Evolutionary conservation across 2,113 vertebrate genomes (phyloP), one percentile per base, ranked within the genome.

Genomic region (Pachycephala philippinensis): DNA sequence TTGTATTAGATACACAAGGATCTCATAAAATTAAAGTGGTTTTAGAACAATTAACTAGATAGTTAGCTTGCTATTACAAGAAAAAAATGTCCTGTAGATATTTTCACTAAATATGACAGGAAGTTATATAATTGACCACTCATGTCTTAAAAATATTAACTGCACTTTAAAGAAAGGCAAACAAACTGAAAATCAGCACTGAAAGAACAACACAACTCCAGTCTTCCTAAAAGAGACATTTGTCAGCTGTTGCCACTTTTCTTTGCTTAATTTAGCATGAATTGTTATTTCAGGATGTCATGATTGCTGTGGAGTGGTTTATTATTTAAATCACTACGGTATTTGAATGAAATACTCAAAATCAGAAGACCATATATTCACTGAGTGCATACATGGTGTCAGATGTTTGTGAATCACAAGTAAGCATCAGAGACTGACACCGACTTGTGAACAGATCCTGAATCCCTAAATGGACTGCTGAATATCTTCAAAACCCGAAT

Each of bases 211-310:
- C 31, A 86, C 52, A 93, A 93, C 61, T 89, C n/a, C 37, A 75
- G 28, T 54, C 69, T 89, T 68, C 40, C 89, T 75, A 84, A 94
- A 90, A 78, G 88, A 90, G 83, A 94, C 65, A 91, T 90, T 95
- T 96, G 92, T 96, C 96, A 97, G 96, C 93, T 97, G 96, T 53
- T 71, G 15, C 83, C 93, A 93, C 95, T 97, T 96, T 95, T 88
- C 89, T 80, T 44, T 76, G 72, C 96, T 76, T 90, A 92, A 96
- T 97, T 95, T 97, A 97, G 96, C 86, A 90, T 4, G 1, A 91
- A 95, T 94, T 92, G 88, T 93, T 96, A 96, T 97, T 95, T 92
- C 93, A 95, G 95, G 90, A 90, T 94, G 90, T 79, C 90, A 64
- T 93, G 89, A 97, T 96, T 97, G 80, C 96, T 92, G 69, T 82